Percentiles rank a stretch among this genome's conserved stretches.
These are phyloP conservation scores for Lasioglossum marginatum DNA, from an alignment of 2,888 invertebrate genomes.

Conservation along the genomic window DNA sequence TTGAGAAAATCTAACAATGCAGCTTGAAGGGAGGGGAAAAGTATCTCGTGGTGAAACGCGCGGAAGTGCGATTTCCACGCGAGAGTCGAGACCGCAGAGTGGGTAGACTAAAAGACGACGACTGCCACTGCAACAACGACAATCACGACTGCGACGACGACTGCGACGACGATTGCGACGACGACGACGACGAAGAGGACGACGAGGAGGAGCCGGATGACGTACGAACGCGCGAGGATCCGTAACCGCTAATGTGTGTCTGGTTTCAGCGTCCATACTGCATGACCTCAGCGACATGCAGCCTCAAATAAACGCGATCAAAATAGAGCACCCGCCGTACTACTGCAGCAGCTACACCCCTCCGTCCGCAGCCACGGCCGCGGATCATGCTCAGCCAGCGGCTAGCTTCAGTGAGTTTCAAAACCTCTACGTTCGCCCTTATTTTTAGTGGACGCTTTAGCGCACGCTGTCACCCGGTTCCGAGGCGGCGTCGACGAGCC, in stretches of 20 bases:
- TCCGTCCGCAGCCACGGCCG: constrained; percentile 87
- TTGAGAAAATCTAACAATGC: neutral
- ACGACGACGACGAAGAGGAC: constrained; percentile 30
- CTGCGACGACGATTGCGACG: neutral
- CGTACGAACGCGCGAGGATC: constrained; percentile 67
- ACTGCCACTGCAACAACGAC: constrained; percentile 10
- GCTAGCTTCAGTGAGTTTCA: constrained; percentile 84
- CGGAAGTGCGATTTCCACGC: constrained; percentile 56
- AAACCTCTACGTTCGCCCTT: constrained; percentile 65
- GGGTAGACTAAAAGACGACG: constrained; percentile 1
- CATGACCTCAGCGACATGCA: constrained; percentile 93
- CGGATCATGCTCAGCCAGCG: constrained; percentile 84
- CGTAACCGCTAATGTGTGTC: constrained; percentile 78
- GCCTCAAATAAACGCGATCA: constrained; percentile 91
- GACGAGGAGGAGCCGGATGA: constrained; percentile 59
- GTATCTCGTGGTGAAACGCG: constrained; percentile 37
- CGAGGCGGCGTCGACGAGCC: constrained; percentile 10
- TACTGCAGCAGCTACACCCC: constrained; percentile 93
- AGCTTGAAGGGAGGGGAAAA: neutral
- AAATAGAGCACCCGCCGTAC: constrained; percentile 93
- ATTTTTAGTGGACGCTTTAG: constrained; percentile 60
- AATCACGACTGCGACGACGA: neutral
- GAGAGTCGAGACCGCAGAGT: constrained; percentile 31
- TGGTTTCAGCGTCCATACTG: constrained; percentile 95
- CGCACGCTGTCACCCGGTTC: constrained; percentile 39